A percentile compares a stretch with the other conserved stretches of the same genome.
phyloP scores from a whole-genome alignment of 2,113 vertebrate genomes.

The Apus apus region DNA sequence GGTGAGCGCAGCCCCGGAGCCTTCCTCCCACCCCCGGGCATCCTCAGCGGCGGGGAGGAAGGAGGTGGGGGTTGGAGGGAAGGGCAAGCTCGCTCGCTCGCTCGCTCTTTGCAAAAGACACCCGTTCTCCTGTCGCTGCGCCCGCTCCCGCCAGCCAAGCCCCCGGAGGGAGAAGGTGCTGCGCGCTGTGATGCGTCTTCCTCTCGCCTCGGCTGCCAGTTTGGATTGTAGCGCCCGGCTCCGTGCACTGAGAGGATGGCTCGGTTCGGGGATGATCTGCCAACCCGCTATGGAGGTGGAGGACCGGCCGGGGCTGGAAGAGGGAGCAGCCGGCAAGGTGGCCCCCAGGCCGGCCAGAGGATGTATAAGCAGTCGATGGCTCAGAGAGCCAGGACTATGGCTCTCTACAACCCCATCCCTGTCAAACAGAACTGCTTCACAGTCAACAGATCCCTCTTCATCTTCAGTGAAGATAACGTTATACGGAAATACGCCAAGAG shows the following conservation, averaged over 20 bases:
- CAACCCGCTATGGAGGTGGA: conserved; percentile 86
- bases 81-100: background rate
- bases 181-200: conserved; percentile 87
- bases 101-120: too few species aligned
- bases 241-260: conserved; percentile 84
- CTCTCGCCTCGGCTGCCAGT: conserved; percentile 76
- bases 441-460: conserved; percentile 96
- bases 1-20: conserved; percentile 38
- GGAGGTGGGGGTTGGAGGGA: background rate
- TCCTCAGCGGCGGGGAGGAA: background rate
- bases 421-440: conserved; percentile 97
- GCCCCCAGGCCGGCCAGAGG: conserved; percentile 84
- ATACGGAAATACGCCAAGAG: conserved; percentile 97
- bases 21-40: conserved; percentile 1
- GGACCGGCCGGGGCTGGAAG: conserved; percentile 78
- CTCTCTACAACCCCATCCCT: conserved; percentile 97
- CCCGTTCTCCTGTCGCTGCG: too few species aligned
- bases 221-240: conserved; percentile 79
- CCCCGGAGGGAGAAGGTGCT: conserved; percentile 53
- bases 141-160: conserved; percentile 25
- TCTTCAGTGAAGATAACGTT: conserved; percentile 98
- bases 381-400: conserved; percentile 96
- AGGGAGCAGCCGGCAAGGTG: conserved; percentile 84
- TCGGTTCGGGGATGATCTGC: conserved; percentile 93
- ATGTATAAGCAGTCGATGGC: conserved; percentile 96